Evolutionary conservation across 2,888 invertebrate genomes (phyloP).

Genomic region (Rotaria socialis): DNA sequence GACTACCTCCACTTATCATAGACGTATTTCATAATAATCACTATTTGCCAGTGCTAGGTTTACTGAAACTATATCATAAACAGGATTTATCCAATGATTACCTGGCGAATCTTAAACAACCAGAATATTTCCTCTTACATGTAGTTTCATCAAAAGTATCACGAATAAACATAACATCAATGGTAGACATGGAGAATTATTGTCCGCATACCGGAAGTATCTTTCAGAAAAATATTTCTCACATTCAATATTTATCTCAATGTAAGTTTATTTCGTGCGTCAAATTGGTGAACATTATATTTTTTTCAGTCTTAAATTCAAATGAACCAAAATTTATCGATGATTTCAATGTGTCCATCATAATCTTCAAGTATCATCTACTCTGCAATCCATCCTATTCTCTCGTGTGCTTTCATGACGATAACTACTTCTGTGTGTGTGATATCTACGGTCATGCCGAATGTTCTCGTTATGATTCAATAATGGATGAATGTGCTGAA

Average conservation of each 20-base stretch:
- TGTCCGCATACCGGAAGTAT: not conserved
- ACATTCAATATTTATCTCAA: not conserved
- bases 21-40: not conserved
- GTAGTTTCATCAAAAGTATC: not conserved
- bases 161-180: not conserved
- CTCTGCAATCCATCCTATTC: not conserved
- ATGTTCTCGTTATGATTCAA: not conserved
- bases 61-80: not conserved
- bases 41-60: not conserved
- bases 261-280: not conserved
- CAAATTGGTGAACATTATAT: not conserved
- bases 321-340: not conserved
- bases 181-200: not conserved
- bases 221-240: not conserved
- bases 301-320: not conserved
- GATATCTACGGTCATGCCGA: not conserved
- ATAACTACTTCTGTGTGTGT: slow-evolving; percentile 2
- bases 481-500: not conserved
- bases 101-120: not conserved
- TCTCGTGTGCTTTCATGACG: slow-evolving; percentile 23
- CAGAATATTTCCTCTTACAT: not conserved
- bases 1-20: not conserved
- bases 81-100: not conserved
- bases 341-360: not conserved
- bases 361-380: not conserved